phyloP scores from a whole-genome alignment of 2,113 vertebrate genomes.

The Machaerirhynchus nigripectus region DNA sequence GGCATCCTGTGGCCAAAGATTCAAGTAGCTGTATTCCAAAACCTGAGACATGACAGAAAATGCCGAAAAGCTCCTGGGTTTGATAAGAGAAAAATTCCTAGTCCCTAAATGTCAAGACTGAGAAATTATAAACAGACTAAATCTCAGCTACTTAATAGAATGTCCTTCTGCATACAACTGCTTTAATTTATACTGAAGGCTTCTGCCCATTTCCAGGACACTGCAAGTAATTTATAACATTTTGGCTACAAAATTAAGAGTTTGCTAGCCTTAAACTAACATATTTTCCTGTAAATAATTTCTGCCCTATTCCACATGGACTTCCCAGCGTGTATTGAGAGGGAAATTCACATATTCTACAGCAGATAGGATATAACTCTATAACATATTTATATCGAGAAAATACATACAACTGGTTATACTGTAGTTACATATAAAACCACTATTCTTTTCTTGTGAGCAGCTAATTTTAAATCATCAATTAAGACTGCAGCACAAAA shows the following conservation, averaged over 20 bases:
- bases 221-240: neutral
- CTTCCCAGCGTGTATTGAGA: neutral
- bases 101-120: neutral
- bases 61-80: neutral
- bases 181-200: neutral
- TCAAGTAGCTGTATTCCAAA: slow-evolving; percentile 22
- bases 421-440: neutral
- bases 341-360: neutral
- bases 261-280: neutral
- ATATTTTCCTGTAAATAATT: neutral
- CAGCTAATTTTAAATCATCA: neutral
- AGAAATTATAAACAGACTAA: neutral
- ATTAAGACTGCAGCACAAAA: neutral
- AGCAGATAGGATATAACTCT: neutral
- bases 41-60: neutral
- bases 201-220: neutral
- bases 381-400: neutral
- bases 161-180: neutral
- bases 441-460: neutral
- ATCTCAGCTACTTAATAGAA: neutral
- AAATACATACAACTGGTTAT: neutral
- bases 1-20: slow-evolving; percentile 77
- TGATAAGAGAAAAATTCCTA: neutral
- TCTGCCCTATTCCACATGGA: neutral
- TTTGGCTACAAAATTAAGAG: neutral